Evolutionary conservation across 1,140 invertebrate species (phyloP).

Genomic region (Nasonia vitripennis): DNA sequence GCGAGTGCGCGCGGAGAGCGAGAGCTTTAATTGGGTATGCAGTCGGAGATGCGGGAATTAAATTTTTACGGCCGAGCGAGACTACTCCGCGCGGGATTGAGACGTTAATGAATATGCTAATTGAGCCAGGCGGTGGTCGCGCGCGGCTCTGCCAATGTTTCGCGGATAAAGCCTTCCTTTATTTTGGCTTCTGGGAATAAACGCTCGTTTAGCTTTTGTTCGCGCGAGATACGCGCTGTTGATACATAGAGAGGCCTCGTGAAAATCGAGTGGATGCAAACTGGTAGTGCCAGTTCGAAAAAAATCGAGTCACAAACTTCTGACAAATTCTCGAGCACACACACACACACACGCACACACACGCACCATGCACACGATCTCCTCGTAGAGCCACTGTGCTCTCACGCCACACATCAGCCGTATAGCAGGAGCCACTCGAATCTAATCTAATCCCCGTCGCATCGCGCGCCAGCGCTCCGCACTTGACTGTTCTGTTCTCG

Average conservation of each 20-base stretch:
- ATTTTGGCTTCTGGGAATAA: not conserved
- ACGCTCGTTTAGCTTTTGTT: not conserved
- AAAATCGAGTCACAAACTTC: too few relatives aligned
- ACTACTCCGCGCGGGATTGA: not conserved
- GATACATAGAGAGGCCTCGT: too few relatives aligned
- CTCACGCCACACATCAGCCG: too few relatives aligned
- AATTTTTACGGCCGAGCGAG: not conserved
- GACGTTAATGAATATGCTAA: conserved; percentile 4
- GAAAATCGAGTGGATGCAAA: too few relatives aligned
- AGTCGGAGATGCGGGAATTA: not conserved
- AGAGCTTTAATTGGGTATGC: too few relatives aligned
- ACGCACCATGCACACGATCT: not conserved
- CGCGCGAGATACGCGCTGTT: too few relatives aligned
- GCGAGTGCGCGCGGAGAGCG: not conserved
- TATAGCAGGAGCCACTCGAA: not conserved
- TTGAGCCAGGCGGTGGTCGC: not conserved
- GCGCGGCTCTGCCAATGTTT: not conserved
- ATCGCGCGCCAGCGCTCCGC: not conserved
- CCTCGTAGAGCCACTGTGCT: not conserved
- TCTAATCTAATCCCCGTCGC: not conserved
- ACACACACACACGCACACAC: not conserved
- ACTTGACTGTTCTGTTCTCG: not conserved
- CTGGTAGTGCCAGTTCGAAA: too few relatives aligned
- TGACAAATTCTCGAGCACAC: too few relatives aligned
- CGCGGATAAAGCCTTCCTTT: not conserved